phyloP scores from a whole-genome alignment of 2,797 vertebrate genomes.

The Pipistrellus nathusii region DNA sequence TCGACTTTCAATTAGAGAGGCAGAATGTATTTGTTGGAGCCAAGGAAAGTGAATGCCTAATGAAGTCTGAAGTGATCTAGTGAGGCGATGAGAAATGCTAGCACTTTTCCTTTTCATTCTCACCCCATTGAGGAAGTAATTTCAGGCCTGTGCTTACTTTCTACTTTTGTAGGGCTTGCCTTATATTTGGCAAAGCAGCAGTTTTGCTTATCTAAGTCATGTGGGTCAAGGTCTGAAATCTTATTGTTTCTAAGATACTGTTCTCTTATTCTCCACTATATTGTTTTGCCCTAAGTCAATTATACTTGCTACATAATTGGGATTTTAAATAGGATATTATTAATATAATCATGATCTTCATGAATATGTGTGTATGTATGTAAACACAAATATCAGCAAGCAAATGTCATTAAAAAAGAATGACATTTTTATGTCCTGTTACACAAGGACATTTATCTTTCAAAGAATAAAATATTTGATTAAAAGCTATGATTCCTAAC shows the following conservation, averaged over 20 bases:
- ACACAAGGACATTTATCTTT: neutral
- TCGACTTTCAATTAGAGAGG: constrained; percentile 65
- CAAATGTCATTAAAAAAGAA: neutral
- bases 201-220: neutral
- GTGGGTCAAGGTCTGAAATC: neutral
- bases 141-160: neutral
- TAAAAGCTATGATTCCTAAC: constrained; percentile 15
- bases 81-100: neutral
- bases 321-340: constrained; percentile 45
- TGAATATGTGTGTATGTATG: neutral
- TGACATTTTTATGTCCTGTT: neutral
- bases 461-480: neutral
- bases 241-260: constrained; percentile 22
- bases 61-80: neutral
- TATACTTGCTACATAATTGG: neutral
- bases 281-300: constrained; percentile 1
- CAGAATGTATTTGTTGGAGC: constrained; percentile 52
- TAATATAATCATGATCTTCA: neutral
- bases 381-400: neutral
- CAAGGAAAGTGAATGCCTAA: constrained; percentile 10
- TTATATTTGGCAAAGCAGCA: neutral
- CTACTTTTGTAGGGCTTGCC: neutral
- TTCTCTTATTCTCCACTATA: neutral
- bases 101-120: neutral
- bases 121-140: neutral